Base-by-base conservation (phyloP, 2,888 invertebrate species). In the Hyposoter dolosus region DNA sequence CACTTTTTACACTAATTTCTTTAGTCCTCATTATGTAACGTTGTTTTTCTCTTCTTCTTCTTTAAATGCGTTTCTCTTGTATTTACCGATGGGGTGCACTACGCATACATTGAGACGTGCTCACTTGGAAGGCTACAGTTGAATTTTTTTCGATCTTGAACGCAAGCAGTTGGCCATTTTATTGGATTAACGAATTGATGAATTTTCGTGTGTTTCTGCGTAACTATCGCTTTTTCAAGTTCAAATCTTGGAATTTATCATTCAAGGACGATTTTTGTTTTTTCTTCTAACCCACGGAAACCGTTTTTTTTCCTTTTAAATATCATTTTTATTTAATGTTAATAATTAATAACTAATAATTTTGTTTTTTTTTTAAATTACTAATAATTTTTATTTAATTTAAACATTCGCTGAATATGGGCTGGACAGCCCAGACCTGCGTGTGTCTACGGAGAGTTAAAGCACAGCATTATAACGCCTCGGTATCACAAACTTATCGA, bases 1-100 rank as follows among this genome's bases (percentile, higher is more conserved):
- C 65, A 69, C 17, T 80, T 76, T 66, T 40, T 53, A 76, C 32
- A 72, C 35, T 45, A 28, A 60, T 19, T 66, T 43, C 71, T 47
- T 53, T n/a, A 35, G 63, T 12, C 43, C 35, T 45, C 72, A 28
- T 72, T 10, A 50, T 17, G 15, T 12, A 28, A 28, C 28, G 15
- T 60, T 60, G 28, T 23, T 19, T 63, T 47, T 56, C 32, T 12
- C 72, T 19, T 43, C 40, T 53, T 43, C 47, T 53, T 53, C 28
- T 47, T 74, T 32, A 19, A 32, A 35, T 35, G 15, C 28, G 23
- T 66, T 45, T 15, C 45, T 19, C 10, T 23, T 47, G 28, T 56
- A 56, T 74, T 78, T 66, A 60, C 66, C 32, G 65, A 53, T 53
- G 7, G 56, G 3, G 23, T 56, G 4, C 23, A 56, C 19, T 23